phyloP scores from a whole-genome alignment of 2,113 vertebrate genomes.

The Scatophagus argus region DNA sequence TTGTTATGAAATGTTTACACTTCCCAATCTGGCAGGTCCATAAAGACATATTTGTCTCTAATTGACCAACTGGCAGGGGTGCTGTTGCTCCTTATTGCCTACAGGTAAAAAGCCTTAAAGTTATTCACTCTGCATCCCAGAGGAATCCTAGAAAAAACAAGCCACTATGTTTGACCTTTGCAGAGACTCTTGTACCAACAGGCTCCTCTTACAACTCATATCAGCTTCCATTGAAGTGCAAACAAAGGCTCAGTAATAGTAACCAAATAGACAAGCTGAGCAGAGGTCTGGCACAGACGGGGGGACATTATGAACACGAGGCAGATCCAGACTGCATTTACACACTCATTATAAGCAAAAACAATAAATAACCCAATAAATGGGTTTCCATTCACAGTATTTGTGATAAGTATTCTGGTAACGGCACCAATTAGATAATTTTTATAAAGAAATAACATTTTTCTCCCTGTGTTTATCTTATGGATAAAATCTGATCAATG shows the following conservation, averaged over 20 bases:
- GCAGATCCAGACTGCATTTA: constrained; percentile 36
- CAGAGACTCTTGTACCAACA: constrained; percentile 82
- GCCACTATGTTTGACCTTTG: constrained; percentile 86
- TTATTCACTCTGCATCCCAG: constrained; percentile 70
- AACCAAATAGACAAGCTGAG: constrained; percentile 78
- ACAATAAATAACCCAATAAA: constrained; percentile 37
- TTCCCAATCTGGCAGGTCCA: constrained; percentile 59
- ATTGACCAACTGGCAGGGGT: constrained; percentile 74
- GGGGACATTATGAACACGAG: constrained; percentile 33
- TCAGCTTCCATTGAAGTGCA: constrained; percentile 80
- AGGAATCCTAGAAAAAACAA: constrained; percentile 78
- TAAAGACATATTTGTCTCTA: constrained; percentile 73
- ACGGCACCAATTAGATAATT: constrained; percentile 1
- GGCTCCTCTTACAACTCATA: constrained; percentile 82
- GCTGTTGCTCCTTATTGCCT: constrained; percentile 69
- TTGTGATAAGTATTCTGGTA: constrained; percentile 18
- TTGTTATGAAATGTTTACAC: constrained; percentile 60
- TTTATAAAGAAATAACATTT: neutral
- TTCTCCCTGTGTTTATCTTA: neutral
- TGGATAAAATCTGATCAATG: constrained; percentile 9
- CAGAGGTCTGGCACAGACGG: constrained; percentile 39
- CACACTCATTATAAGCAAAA: constrained; percentile 28
- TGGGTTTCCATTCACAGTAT: constrained; percentile 12
- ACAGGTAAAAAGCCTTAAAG: constrained; percentile 72
- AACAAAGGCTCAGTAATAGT: constrained; percentile 81